A percentile compares a stretch with the other conserved stretches of the same genome.
These are phyloP conservation scores for Himalopsyche tibetana DNA, from an alignment of 2,888 invertebrate genomes.

Conservation along the genomic window DNA sequence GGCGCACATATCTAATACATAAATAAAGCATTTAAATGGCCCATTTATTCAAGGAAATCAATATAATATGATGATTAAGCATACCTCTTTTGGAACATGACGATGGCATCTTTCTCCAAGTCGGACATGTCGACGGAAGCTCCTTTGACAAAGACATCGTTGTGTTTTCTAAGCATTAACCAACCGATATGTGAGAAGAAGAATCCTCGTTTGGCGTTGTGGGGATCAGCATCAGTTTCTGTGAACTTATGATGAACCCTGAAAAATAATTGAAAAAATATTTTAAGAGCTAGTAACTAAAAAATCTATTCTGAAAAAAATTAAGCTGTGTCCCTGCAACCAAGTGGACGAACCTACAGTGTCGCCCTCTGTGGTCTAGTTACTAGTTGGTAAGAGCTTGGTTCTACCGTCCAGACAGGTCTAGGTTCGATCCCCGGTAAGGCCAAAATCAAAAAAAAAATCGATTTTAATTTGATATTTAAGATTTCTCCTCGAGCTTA, in stretches of 20 bases:
- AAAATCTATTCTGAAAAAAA: too few species aligned
- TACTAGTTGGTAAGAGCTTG: too few species aligned
- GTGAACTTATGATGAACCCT: conserved; percentile 94
- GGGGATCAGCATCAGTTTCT: conserved; percentile 93
- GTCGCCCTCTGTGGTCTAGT: too few species aligned
- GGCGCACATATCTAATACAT: too few species aligned
- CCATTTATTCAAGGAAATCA: too few species aligned
- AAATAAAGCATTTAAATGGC: too few species aligned
- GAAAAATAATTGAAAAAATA: conserved; percentile 56
- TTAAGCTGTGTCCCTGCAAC: conserved; percentile 76
- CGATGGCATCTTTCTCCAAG: conserved; percentile 88
- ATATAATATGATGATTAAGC: conserved; percentile 64
- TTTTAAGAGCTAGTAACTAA: not conserved
- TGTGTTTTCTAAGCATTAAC: conserved; percentile 92
- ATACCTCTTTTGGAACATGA: conserved; percentile 91
- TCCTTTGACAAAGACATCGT: conserved; percentile 90
- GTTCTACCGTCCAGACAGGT: too few species aligned
- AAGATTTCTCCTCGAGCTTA: too few species aligned
- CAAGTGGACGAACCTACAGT: conserved; percentile 71
- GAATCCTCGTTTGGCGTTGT: conserved; percentile 92
- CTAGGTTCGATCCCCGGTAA: too few species aligned
- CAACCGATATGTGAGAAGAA: conserved; percentile 98
- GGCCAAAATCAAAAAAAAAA: too few species aligned
- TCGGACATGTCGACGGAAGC: conserved; percentile 92
- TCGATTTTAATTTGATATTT: too few species aligned